Evolutionary conservation across 2,113 vertebrate genomes (phyloP), one percentile per base, ranked within the genome.

Genomic region (Mohoua ochrocephala): DNA sequence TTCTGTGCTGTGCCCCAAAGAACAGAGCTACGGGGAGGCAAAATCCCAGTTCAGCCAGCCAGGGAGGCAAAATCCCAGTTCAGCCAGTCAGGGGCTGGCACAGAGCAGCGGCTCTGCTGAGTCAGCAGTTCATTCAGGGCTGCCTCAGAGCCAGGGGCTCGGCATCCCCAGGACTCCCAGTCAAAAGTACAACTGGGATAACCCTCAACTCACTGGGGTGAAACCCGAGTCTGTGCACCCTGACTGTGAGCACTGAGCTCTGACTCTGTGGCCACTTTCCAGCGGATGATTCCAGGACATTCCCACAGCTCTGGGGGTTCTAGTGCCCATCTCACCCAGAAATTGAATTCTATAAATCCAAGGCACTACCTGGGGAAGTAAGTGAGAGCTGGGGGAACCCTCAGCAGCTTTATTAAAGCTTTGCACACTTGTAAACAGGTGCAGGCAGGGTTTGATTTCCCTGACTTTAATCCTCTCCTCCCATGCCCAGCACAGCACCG

Each of bases 11-110:
- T 7, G 28, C 5, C 63, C 37, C 65, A 23, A 4, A 2, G 11
- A 27, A 14, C 50, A 47, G 70, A 78, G 28, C 24, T n/a, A 13
- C n/a, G 15, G 60, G 15, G 44, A 41, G 22, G 21, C 44, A 35
- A 26, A 69, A 2, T 18, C 59, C 3, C 49, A 2, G 0, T 4
- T n/a, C n/a, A n/a, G n/a, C n/a, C n/a, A n/a, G n/a, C n/a, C n/a
- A 39, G 39, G 39, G 39, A 39, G 39, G 39, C 42, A 35, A 26
- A 68, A 2, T 20, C 59, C 4, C 49, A 1, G 0, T 4, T 16
- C 19, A 27, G 19, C 16, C 64, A 12, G 9, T 3, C 60, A 3
- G 84, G 12, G 44, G 39, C 53, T 24, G 54, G 9, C 7, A 9
- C 61, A 57, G n/a, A 81, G 63, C 76, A 53, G 76, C 61, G 56